These are phyloP conservation scores for Antennarius striatus DNA, from an alignment of 2,113 vertebrate species.

Conservation along the genomic window DNA sequence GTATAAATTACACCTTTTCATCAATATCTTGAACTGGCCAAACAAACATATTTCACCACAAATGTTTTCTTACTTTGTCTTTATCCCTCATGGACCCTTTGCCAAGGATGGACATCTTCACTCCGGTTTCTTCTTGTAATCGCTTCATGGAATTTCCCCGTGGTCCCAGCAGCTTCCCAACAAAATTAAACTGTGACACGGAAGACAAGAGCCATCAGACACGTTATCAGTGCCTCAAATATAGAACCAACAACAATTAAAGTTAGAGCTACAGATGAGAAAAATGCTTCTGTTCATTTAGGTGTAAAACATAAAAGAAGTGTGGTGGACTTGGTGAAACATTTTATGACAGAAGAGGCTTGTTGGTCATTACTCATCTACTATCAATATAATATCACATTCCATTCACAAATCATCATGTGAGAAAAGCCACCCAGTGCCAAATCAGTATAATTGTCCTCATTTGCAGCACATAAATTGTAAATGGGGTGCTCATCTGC, in stretches of 20 bases:
- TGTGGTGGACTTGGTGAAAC: constrained; percentile 44
- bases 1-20: constrained; percentile 36
- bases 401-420: constrained; percentile 55
- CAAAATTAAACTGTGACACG: constrained; percentile 95
- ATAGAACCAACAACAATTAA: constrained; percentile 17
- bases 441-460: constrained; percentile 65
- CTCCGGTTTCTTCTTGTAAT: constrained; percentile 98
- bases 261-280: constrained; percentile 11
- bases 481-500: constrained; percentile 46
- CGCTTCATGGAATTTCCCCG: constrained; percentile 99
- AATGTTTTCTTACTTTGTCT: constrained; percentile 86
- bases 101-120: constrained; percentile 99
- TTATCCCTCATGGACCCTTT: constrained; percentile 99
- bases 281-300: constrained; percentile 17
- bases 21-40: constrained; percentile 10
- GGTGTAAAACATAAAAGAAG: constrained; percentile 26
- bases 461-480: constrained; percentile 47
- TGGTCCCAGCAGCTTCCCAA: constrained; percentile 97
- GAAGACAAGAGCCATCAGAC: constrained; percentile 42
- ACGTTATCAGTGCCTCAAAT: constrained; percentile 9
- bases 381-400: constrained; percentile 60
- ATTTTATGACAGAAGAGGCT: constrained; percentile 36
- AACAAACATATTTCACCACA: constrained; percentile 36
- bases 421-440: constrained; percentile 45
- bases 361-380: constrained; percentile 49